Percentiles rank a stretch among this genome's conserved stretches.
phyloP scores from a whole-genome alignment of 2,888 invertebrate genomes.

The Mimumesa dahlbomi region DNA sequence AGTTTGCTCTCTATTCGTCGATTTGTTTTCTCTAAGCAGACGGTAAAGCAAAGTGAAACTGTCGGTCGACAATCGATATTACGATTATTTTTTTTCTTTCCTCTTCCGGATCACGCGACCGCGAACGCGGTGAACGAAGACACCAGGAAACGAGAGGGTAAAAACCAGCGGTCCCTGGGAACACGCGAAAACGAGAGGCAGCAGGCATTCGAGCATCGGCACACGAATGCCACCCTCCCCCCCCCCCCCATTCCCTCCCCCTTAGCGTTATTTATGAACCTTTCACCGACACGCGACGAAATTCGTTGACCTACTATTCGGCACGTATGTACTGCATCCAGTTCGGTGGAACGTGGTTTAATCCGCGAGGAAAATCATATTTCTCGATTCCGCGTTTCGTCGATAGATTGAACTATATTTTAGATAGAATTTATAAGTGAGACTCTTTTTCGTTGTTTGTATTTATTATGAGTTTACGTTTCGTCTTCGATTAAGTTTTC shows the following conservation, averaged over 20 bases:
- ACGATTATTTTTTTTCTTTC: slow-evolving; percentile 13
- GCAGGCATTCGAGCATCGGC: slow-evolving; percentile 20
- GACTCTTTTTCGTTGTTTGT: too few species aligned
- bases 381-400: too few species aligned
- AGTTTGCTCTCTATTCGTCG: too few species aligned
- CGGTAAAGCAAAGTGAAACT: too few species aligned
- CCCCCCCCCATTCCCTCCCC: background rate
- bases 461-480: too few species aligned
- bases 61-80: too few species aligned
- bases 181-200: slow-evolving; percentile 17
- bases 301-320: slow-evolving; percentile 55
- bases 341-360: too few species aligned
- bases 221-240: slow-evolving; percentile 13
- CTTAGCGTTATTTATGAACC: slow-evolving; percentile 31
- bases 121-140: background rate
- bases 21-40: too few species aligned
- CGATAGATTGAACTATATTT: too few species aligned
- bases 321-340: slow-evolving; percentile 5
- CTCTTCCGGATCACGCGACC: slow-evolving; percentile 29
- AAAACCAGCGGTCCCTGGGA: background rate
- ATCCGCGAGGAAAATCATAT: too few species aligned
- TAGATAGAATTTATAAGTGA: too few species aligned
- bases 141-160: background rate
- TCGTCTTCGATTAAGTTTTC: too few species aligned
- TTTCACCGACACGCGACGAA: slow-evolving; percentile 40